phyloP scores from a whole-genome alignment of 2,113 vertebrate species.

The Symphodus melops region DNA sequence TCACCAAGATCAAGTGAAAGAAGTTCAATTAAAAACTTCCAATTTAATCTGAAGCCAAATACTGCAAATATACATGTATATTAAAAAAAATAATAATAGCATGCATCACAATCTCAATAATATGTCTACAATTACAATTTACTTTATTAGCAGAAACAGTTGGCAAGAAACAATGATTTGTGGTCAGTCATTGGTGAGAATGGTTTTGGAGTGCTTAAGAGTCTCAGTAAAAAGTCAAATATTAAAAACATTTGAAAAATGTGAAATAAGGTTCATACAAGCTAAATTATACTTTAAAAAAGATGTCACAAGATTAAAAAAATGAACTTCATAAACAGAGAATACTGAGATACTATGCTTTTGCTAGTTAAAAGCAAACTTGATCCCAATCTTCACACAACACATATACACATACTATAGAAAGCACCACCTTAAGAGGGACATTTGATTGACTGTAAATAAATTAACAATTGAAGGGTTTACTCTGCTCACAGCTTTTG shows the following conservation, averaged over 20 bases:
- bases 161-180: not conserved
- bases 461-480: too few relatives aligned
- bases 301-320: constrained; percentile 23
- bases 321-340: constrained; percentile 15
- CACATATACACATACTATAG: not conserved
- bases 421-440: not conserved
- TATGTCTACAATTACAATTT: not conserved
- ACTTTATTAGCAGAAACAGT: not conserved
- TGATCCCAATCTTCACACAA: not conserved
- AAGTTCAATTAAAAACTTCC: not conserved
- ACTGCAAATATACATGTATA: not conserved
- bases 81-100: not conserved
- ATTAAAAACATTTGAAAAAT: constrained; percentile 18
- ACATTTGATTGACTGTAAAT: too few relatives aligned
- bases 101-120: not conserved
- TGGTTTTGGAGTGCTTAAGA: not conserved
- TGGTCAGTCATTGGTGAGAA: not conserved
- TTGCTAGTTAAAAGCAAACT: not conserved
- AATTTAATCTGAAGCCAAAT: not conserved
- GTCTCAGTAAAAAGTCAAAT: constrained; percentile 15
- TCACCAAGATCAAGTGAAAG: not conserved
- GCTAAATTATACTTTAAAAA: not conserved
- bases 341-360: not conserved
- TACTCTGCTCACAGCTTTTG: not conserved
- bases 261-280: constrained; percentile 1